phyloP scores from a whole-genome alignment of 2,113 vertebrate genomes.

The Gallinago jamesoni region DNA sequence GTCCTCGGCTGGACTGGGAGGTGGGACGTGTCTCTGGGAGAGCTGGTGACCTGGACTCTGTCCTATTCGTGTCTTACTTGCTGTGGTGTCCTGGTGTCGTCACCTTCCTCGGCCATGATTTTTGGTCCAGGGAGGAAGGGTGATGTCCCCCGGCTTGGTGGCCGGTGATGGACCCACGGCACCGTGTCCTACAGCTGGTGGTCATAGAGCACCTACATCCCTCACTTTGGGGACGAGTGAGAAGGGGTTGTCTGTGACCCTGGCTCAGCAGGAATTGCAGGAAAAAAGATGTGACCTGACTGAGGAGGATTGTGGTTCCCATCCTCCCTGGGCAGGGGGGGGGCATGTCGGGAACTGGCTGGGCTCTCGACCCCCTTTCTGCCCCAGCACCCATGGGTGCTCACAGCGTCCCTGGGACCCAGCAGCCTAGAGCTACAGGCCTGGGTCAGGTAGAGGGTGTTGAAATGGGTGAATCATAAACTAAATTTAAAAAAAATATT shows the following conservation, averaged over 20 bases:
- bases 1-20: fast-evolving
- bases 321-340: fast-evolving
- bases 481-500: too few relatives aligned
- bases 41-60: background rate
- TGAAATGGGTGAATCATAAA: background rate
- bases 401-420: background rate
- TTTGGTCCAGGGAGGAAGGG: background rate
- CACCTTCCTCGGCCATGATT: background rate
- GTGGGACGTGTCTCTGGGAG: background rate
- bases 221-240: background rate
- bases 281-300: background rate
- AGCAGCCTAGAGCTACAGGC: background rate
- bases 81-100: fast-evolving
- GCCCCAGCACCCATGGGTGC: background rate
- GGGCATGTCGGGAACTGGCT: fast-evolving
- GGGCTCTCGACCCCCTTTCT: background rate
- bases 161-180: fast-evolving
- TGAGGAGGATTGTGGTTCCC: background rate
- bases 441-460: background rate
- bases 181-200: fast-evolving
- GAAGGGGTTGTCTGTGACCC: background rate
- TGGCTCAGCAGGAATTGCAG: fast-evolving
- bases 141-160: fast-evolving
- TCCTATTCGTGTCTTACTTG: fast-evolving
- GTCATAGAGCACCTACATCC: fast-evolving